Percentiles rank a stretch among this genome's conserved stretches.
phyloP scores from a whole-genome alignment of 2,888 invertebrate genomes.

The Dasysyrphus tricinctus region DNA sequence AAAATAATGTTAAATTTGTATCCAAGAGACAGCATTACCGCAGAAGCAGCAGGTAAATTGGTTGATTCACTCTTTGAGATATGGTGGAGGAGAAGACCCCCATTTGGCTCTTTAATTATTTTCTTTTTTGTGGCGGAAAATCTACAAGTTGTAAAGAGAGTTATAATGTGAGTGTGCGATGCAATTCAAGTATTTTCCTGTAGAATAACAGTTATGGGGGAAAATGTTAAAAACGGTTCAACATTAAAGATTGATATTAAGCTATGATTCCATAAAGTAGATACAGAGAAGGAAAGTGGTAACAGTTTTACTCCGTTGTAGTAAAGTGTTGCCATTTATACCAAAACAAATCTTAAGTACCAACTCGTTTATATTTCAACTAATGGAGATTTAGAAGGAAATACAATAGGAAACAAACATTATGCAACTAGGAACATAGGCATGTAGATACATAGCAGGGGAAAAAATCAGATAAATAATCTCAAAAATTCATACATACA shows the following conservation, averaged over 20 bases:
- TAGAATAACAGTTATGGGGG: conserved; percentile 27
- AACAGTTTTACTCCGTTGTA: background rate
- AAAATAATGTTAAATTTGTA: conserved; percentile 43
- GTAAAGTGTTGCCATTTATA: conserved; percentile 21
- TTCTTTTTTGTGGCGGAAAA: conserved; percentile 36
- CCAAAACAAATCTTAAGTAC: too few relatives aligned
- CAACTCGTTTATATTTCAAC: too few relatives aligned
- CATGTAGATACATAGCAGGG: too few relatives aligned
- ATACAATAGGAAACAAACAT: too few relatives aligned
- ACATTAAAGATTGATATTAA: background rate
- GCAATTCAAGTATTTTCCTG: conserved; percentile 37
- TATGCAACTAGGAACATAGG: too few relatives aligned
- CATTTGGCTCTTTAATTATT: conserved; percentile 34
- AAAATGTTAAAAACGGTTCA: conserved; percentile 20
- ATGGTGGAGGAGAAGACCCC: conserved; percentile 16
- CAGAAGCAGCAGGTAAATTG: conserved; percentile 61
- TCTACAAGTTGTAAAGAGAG: conserved; percentile 75
- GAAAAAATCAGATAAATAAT: too few relatives aligned
- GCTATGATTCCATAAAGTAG: background rate
- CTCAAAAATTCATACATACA: too few relatives aligned
- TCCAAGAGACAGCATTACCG: conserved; percentile 48
- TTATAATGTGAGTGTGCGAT: conserved; percentile 12
- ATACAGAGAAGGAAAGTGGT: background rate
- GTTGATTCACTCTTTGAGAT: conserved; percentile 52
- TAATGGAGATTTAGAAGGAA: too few relatives aligned